Base-by-base conservation (phyloP, 2,888 invertebrate species). In the Rapana venosa region DNA sequence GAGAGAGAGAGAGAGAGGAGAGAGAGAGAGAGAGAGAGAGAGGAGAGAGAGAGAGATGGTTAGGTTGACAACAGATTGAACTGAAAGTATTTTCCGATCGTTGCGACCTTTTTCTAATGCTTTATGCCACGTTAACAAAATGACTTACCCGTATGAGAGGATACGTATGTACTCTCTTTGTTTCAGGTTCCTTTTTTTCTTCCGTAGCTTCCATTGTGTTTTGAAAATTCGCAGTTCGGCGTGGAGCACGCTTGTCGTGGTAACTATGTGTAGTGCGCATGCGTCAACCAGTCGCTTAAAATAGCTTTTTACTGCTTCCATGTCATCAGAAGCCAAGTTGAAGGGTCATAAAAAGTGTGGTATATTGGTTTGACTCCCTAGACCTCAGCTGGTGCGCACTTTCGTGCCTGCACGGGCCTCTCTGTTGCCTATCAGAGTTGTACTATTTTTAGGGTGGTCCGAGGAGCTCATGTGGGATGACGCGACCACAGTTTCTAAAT, bases 61-160 rank as follows among this genome's bases (percentile, higher is more conserved):
- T 47, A 47, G 2, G 47, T 47, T 47, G 47, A 47, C 47, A 47
- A 47, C 47, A 47, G 47, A 47, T 8, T 47, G 47, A 47, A 47
- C 47, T 47, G 47, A 47, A 47, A 47, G 47, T 47, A 47, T 47
- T 47, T 47, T 47, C 47, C 47, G 47, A 47, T 47, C 8, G 47
- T 47, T 47, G 47, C 8, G 47, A 47, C 47, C 47, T 47, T 47
- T 47, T 5, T 8, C 47, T 47, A 47, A 47, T 47, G 8, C 47
- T 47, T 47, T 47, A 47, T 47, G 47, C 47, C 47, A 47, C 47
- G 47, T 47, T 8, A 47, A 47, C n/a, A 8, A 26, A 32, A 66
- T 35, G 77, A 90, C 91, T 92, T 97, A 98, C 98, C 97, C 98
- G 97, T 91, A 98, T 97, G 90, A 98, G 96, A 74, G 98, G 98